A percentile compares a stretch with the other conserved stretches of the same genome.
phyloP scores from a whole-genome alignment of 2,113 vertebrate species.

The Tyrannus savana region DNA sequence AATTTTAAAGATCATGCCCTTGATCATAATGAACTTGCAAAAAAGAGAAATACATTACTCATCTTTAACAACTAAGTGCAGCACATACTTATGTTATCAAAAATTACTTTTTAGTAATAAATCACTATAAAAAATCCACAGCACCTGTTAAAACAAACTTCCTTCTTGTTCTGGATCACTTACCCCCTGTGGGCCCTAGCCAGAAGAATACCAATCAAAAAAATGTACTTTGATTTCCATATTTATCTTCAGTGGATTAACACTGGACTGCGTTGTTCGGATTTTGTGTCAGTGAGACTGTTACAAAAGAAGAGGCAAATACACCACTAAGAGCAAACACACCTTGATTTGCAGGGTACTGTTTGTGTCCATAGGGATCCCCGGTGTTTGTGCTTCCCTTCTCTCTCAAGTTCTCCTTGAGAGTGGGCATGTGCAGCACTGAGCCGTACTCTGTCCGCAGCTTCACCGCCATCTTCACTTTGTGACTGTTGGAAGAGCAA shows the following conservation, averaged over 20 bases:
- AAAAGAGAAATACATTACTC: neutral
- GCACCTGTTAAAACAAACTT: neutral
- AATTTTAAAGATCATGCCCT: neutral
- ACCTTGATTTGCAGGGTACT: conserved; percentile 85
- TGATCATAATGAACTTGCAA: neutral
- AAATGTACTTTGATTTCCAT: rapidly evolving
- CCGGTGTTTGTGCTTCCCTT: conserved; percentile 68
- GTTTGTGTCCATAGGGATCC: conserved; percentile 79
- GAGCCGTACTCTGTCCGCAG: conserved; percentile 87
- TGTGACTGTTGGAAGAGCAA: conserved; percentile 78
- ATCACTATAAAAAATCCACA: neutral
- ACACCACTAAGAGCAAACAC: neutral
- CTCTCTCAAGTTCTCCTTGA: conserved; percentile 88
- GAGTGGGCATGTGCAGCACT: conserved; percentile 92
- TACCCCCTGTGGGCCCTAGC: neutral
- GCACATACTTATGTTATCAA: neutral
- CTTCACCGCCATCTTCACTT: conserved; percentile 91
- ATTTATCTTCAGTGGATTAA: neutral
- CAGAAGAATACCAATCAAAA: neutral
- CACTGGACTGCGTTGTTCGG: neutral
- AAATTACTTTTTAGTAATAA: neutral
- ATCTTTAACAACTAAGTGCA: neutral
- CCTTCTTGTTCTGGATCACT: neutral
- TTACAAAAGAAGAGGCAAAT: neutral
- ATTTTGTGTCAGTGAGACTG: neutral